Evolutionary conservation across 2,113 vertebrate genomes (phyloP), one percentile per base, ranked within the genome.

Genomic region (Onychorhynchus coronatus): DNA sequence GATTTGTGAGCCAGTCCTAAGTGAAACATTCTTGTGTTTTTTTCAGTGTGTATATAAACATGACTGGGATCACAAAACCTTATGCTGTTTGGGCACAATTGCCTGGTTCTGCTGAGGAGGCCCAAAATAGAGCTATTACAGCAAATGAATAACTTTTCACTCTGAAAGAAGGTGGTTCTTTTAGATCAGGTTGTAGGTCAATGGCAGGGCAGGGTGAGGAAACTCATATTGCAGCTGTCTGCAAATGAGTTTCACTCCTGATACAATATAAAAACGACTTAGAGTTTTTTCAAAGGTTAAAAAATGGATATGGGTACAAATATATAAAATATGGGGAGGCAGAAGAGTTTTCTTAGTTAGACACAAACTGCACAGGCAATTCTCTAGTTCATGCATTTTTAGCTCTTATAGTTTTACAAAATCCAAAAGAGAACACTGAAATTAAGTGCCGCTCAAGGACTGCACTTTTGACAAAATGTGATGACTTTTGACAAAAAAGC

Each of bases 151-250:
- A 97, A 98, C 96, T 98, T 97, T 94, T 97, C 89, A 88, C 92
- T 96, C 84, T 94, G 96, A 96, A 96, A 97, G 92, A 97, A 96
- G 97, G 86, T 95, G 88, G 85, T 89, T 97, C 92, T 97, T 98
- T 98, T 88, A 96, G 91, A 94, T 97, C 94, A 94, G 97, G 96
- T 97, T 96, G 96, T 91, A 98, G 97, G 97, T 97, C 98, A 98
- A 90, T 97, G 94, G 91, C 93, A 94, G 96, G 95, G 93, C 88
- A 97, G 79, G 91, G 89, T 93, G 89, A 87, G 89, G 91, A 97
- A 97, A 97, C 94, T 96, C 87, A 85, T 67, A 84, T 75, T 91
- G 97, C 97, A 97, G 96, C 92, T 98, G 96, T 95, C 97, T 97
- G 94, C 95, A 96, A 93, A 96, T 96, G 91, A 96, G 91, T 68